Conservation (phyloP, 2,113 vertebrate genomes). For the Artemisiospiza belli region DNA sequence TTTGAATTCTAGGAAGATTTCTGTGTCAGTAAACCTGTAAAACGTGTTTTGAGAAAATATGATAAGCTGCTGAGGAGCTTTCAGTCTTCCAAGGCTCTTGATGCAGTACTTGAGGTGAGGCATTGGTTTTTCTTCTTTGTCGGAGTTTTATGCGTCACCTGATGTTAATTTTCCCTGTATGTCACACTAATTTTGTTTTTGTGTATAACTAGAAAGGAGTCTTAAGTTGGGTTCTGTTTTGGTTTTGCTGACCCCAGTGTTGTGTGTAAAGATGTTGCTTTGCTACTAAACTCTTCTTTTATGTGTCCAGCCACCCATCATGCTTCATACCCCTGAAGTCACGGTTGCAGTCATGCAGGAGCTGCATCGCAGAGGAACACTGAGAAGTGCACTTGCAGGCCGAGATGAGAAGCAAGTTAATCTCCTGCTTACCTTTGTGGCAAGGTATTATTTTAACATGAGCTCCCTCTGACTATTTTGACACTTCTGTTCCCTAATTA, state of each 20-base stretch:
- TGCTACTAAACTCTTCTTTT: not conserved
- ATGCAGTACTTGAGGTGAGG: conserved; percentile 87
- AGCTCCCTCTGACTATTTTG: not conserved
- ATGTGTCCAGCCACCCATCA: conserved; percentile 70
- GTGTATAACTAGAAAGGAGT: not conserved
- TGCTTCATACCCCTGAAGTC: conserved; percentile 84
- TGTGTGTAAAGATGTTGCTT: not conserved
- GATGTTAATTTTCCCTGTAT: not conserved
- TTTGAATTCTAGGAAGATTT: conserved; percentile 86
- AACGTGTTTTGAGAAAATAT: conserved; percentile 84
- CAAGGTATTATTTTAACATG: conserved; percentile 77
- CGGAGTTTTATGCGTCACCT: not conserved
- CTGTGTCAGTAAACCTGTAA: conserved; percentile 86
- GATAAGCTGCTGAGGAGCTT: conserved; percentile 90
- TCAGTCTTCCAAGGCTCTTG: conserved; percentile 90
- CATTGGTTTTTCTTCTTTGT: not conserved
- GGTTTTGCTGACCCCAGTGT: not conserved
- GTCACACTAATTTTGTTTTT: not conserved
- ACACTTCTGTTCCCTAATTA: not conserved
- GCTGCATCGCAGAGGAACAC: conserved; percentile 89
- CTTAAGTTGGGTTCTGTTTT: not conserved
- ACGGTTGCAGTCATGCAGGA: conserved; percentile 92
- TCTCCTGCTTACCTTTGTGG: conserved; percentile 86
- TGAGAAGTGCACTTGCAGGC: conserved; percentile 94
- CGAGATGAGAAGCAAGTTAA: conserved; percentile 87